A percentile compares a stretch with the other conserved stretches of the same genome.
phyloP scores from a whole-genome alignment of 2,113 vertebrate genomes.

The Gopherus evgoodei region DNA sequence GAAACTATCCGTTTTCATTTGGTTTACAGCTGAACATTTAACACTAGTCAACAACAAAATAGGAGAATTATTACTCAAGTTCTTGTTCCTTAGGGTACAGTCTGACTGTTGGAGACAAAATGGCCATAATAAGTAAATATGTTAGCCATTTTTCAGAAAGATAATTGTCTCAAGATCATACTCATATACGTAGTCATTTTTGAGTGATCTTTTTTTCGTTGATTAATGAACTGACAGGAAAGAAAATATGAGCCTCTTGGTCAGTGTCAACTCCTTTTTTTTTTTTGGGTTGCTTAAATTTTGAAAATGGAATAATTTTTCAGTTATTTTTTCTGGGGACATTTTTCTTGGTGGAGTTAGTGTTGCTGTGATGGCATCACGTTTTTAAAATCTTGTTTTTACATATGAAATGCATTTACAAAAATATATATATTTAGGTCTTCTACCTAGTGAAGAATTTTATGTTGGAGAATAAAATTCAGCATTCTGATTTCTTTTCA shows the following conservation, averaged over 20 bases:
- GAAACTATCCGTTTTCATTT: background rate
- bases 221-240: background rate
- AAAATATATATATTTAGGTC: background rate
- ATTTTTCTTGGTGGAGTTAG: background rate
- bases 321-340: background rate
- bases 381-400: background rate
- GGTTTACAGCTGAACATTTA: background rate
- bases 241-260: background rate
- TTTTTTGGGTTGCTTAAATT: background rate
- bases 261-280: background rate
- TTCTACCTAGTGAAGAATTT: background rate
- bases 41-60: background rate
- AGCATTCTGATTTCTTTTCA: background rate
- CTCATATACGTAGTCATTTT: background rate
- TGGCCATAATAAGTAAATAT: background rate
- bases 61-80: background rate
- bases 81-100: fast-evolving
- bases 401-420: background rate
- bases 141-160: background rate
- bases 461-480: background rate
- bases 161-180: background rate
- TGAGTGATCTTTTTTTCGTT: background rate
- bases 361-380: background rate
- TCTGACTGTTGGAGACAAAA: background rate
- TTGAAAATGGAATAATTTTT: background rate